phyloP scores from a whole-genome alignment of 2,113 vertebrate species.

The Fulica atra region DNA sequence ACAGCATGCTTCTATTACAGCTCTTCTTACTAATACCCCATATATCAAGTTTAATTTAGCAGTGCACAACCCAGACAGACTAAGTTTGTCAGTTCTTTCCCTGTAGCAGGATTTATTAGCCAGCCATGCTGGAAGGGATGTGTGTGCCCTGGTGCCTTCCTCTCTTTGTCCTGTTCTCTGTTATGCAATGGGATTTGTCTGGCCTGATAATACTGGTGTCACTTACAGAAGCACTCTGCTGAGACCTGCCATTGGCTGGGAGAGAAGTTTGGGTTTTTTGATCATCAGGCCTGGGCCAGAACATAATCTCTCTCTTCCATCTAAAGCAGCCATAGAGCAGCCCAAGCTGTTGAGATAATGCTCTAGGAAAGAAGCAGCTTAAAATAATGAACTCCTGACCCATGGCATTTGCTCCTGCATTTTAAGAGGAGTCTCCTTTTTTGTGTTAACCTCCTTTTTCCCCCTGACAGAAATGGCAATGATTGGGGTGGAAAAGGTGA shows the following conservation, averaged over 20 bases:
- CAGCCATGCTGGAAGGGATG: neutral
- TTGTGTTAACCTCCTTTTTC: neutral
- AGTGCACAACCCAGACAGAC: neutral
- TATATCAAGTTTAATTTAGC: constrained; percentile 23
- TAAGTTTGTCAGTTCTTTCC: neutral
- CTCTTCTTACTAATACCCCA: neutral
- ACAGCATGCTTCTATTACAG: neutral
- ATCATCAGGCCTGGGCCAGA: neutral
- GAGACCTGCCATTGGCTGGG: neutral
- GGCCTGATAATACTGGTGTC: constrained; percentile 10
- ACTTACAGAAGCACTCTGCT: neutral
- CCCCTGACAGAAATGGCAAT: neutral
- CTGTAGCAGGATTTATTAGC: neutral
- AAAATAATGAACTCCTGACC: neutral
- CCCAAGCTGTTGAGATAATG: neutral
- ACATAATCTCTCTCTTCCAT: neutral
- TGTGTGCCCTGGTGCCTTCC: neutral
- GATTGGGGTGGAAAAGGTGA: neutral
- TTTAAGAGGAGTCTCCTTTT: neutral
- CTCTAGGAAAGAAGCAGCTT: neutral
- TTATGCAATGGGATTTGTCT: neutral
- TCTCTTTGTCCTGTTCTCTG: neutral
- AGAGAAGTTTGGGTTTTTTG: neutral
- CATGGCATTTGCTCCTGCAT: neutral
- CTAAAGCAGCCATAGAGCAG: neutral